Base-by-base conservation (phyloP, 2,888 invertebrate genomes). In the Chloroclystis v-ata region DNA sequence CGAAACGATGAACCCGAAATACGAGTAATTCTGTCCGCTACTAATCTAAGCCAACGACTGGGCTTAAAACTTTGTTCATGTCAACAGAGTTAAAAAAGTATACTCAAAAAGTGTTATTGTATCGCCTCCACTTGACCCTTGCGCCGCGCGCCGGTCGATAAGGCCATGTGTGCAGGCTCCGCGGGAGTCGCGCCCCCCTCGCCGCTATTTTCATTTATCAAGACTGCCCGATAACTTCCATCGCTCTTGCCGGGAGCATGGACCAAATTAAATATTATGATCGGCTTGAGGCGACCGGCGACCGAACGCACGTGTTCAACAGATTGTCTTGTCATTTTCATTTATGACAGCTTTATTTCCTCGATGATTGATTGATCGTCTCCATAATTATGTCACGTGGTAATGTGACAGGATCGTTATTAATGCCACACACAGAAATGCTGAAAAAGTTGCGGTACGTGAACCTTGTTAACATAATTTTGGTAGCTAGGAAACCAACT, bases 141-240 rank as follows among this genome's bases (percentile, higher is more conserved):
- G 63, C 37, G 35, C 67, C 70, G 53, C 46, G 46, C 51, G 56
- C 69, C 66, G 80, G 81, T 82, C 82, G 82, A 81, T 82, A 78
- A 69, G 78, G 75, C 82, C 85, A 86, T 84, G 83, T 86, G 85
- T 81, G 57, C 81, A 75, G 73, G 72, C 84, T 75, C 85, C 72
- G 81, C 83, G 83, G 86, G 84, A 82, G 85, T 62, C 72, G 47
- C 72, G 72, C 74, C 83, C 79, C 79, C 80, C 77, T 78, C 75
- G 76, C 78, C 65, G 79, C 75, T 86, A 87, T 87, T 87, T 85
- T 84, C 83, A 86, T 85, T 86, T 82, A 84, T 83, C 82, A 69
- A 48, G 54, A 54, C 49, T 47, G 47, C 37, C 42, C 16, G 48
- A 52, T 69, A 67, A 67, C 67, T 69, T 73, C 64, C 58, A 49